Evolutionary conservation across 2,113 vertebrate genomes (phyloP), one percentile per base, ranked within the genome.

Genomic region (Cyanoliseus patagonus): DNA sequence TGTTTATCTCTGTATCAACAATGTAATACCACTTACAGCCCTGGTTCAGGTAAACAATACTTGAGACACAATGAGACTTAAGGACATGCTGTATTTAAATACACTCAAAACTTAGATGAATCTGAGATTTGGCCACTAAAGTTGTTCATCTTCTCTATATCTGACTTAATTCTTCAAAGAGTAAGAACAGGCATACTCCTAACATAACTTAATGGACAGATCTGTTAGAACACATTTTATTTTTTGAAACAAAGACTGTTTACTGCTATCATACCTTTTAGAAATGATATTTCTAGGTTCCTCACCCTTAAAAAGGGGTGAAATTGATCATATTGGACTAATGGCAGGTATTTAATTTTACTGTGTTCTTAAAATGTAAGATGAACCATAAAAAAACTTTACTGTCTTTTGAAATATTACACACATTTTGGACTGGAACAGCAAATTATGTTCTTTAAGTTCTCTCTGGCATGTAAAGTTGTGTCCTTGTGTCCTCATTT

Each of bases 361-460:
- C 31, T 27, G n/a, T 93, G 46, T 57, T 92, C 62, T 76, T 84
- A 55, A 95, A 92, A 61, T 91, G 37, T 73, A 91, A 88, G 73
- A 94, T 35, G 64, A 91, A 85, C 55, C 49, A 44, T 67, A 80
- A 59, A 63, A 63, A 82, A 91, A 37, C 18, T 85, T 62, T 57
- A 17, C 88, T 85, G 49, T 79, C 61, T 72, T 92, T 93, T 93
- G 81, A 95, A 96, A 81, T 49, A 73, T 70, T 93, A 76, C 59
- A 77, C 47, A 86, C 44, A 80, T 72, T 90, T 95, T 70, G 66
- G 81, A 84, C 42, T 89, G 89, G 22, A 89, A 69, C 8, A 91
- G 73, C 12, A 93, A 78, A 90, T 82, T 85, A 77, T 51, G 75
- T 91, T 84, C 47, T 89, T 94, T 96, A 97, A 93, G 57, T 95